Evolutionary conservation across 2,797 vertebrate species (phyloP).

Genomic region (Dryobates pubescens): DNA sequence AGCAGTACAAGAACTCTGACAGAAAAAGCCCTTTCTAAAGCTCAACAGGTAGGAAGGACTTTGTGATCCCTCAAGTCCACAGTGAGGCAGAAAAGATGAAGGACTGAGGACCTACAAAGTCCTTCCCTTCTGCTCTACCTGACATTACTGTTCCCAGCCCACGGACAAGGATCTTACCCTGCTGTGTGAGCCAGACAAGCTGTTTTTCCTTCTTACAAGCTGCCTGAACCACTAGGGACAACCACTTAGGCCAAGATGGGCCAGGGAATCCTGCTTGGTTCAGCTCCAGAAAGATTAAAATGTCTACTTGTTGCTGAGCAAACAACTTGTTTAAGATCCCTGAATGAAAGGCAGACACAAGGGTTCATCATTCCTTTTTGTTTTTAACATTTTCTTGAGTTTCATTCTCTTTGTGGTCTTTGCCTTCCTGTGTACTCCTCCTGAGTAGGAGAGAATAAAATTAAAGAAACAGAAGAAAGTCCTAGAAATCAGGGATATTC

Average conservation of each 20-base stretch:
- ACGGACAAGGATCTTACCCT: neutral
- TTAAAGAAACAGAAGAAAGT: neutral
- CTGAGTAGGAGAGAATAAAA: neutral
- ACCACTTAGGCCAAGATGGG: neutral
- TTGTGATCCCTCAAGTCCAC: slow-evolving; percentile 6
- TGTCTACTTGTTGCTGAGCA: neutral
- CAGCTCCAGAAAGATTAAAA: neutral
- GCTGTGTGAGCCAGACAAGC: neutral
- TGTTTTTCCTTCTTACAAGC: neutral
- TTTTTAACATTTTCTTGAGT: neutral
- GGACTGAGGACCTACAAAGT: neutral
- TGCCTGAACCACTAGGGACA: neutral
- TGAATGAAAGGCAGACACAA: neutral
- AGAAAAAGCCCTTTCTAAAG: slow-evolving; percentile 48
- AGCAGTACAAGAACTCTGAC: slow-evolving; percentile 25
- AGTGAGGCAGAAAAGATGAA: neutral
- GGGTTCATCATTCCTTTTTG: neutral
- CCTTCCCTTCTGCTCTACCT: neutral
- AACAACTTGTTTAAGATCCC: neutral
- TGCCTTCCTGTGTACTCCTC: neutral
- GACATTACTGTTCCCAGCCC: neutral
- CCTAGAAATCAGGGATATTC: slow-evolving; percentile 15
- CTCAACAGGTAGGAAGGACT: slow-evolving; percentile 43
- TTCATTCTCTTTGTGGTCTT: neutral
- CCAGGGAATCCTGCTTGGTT: neutral